Conservation (phyloP, 2,113 vertebrate genomes). For the Stegastes partitus region DNA sequence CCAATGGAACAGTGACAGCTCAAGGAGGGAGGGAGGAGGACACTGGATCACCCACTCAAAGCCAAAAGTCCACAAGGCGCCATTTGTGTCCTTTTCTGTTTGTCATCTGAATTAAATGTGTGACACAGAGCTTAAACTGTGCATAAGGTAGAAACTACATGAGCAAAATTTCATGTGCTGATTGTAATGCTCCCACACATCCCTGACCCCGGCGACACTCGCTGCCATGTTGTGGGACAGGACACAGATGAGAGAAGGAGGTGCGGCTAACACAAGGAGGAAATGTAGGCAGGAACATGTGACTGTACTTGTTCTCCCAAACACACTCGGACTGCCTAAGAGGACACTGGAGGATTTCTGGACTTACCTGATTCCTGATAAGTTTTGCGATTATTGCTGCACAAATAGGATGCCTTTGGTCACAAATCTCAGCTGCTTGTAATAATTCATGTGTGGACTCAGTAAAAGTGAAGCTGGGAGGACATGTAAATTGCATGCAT, state of each 20-base stretch:
- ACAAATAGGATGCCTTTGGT: not conserved
- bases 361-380: slow-evolving; percentile 27
- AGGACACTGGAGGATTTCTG: slow-evolving; percentile 43
- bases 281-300: slow-evolving; percentile 65
- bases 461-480: slow-evolving; percentile 22
- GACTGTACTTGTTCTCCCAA: slow-evolving; percentile 53
- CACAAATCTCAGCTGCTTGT: not conserved
- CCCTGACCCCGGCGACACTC: slow-evolving; percentile 12
- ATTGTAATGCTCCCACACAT: slow-evolving; percentile 20
- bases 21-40: slow-evolving; percentile 19
- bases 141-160: slow-evolving; percentile 15
- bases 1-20: slow-evolving; percentile 25
- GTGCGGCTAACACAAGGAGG: slow-evolving; percentile 58
- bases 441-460: not conserved
- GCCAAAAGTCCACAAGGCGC: slow-evolving; percentile 18
- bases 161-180: not conserved
- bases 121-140: not conserved
- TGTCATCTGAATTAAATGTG: not conserved
- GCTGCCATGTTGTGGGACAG: slow-evolving; percentile 37
- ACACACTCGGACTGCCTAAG: slow-evolving; percentile 26
- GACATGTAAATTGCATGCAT: not conserved
- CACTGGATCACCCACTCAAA: not conserved
- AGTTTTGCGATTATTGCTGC: slow-evolving; percentile 17
- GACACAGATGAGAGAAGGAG: slow-evolving; percentile 50
- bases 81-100: slow-evolving; percentile 8